phyloP scores from a whole-genome alignment of 2,113 vertebrate species.

The Neolamprologus tretocephalus region DNA sequence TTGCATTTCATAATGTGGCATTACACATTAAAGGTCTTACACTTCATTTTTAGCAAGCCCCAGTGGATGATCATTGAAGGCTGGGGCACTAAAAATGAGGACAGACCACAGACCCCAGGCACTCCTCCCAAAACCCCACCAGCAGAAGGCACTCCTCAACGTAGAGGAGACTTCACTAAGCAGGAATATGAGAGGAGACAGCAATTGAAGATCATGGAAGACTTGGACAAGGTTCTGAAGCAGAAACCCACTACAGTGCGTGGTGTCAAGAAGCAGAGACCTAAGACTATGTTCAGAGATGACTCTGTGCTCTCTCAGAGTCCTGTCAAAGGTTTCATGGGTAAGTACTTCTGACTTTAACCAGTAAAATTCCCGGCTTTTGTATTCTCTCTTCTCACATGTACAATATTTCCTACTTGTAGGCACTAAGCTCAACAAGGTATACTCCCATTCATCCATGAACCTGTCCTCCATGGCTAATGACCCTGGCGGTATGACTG shows the following conservation, averaged over 20 bases:
- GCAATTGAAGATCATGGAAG: conserved; percentile 88
- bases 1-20: background rate
- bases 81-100: conserved; percentile 59
- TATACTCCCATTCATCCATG: conserved; percentile 87
- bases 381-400: background rate
- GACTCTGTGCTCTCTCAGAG: conserved; percentile 82
- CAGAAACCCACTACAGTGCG: conserved; percentile 76
- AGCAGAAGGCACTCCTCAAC: conserved; percentile 68
- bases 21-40: background rate
- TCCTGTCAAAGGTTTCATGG: conserved; percentile 79
- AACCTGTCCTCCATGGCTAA: conserved; percentile 84
- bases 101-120: conserved; percentile 50
- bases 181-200: conserved; percentile 83
- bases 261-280: conserved; percentile 75
- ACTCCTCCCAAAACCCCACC: conserved; percentile 55
- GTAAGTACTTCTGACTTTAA: conserved; percentile 49
- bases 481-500: conserved; percentile 68
- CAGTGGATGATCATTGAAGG: conserved; percentile 65
- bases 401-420: background rate
- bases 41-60: conserved; percentile 38
- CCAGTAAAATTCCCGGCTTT: background rate
- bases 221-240: conserved; percentile 84
- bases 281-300: conserved; percentile 84
- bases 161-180: conserved; percentile 80
- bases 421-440: conserved; percentile 83